Percentiles rank a stretch among this genome's conserved stretches.
These are phyloP conservation scores for Gadus chalcogrammus DNA, from an alignment of 2,113 vertebrate genomes.

Conservation along the genomic window DNA sequence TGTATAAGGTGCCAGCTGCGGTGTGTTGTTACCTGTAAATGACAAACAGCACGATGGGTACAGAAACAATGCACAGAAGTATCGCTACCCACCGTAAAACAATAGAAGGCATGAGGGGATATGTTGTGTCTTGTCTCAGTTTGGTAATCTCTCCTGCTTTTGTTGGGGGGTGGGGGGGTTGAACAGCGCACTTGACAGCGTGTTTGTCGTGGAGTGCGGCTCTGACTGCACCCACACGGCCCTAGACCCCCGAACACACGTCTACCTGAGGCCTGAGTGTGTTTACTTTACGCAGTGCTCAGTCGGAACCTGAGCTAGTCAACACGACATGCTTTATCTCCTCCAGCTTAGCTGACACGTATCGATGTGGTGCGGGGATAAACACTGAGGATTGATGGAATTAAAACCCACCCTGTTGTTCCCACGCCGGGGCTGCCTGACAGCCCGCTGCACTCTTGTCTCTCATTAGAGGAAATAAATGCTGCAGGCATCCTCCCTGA, in stretches of 20 bases:
- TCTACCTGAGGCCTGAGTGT: too few species aligned
- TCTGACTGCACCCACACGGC: too few species aligned
- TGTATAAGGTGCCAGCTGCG: conserved; percentile 49
- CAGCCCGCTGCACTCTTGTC: conserved; percentile 50
- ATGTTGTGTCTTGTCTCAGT: conserved; percentile 50
- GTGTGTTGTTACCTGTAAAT: conserved; percentile 63
- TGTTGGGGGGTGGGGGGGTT: neutral
- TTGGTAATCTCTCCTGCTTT: conserved; percentile 46
- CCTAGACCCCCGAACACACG: too few species aligned
- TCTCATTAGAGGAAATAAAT: conserved; percentile 73
- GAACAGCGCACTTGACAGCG: too few species aligned
- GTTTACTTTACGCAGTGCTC: conserved; percentile 12
- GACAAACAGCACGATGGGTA: conserved; percentile 59
- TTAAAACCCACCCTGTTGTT: conserved; percentile 66
- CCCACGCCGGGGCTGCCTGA: conserved; percentile 62
- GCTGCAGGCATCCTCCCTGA: conserved; percentile 57
- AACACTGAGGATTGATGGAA: conserved; percentile 61
- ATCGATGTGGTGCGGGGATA: conserved; percentile 69
- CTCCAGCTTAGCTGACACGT: conserved; percentile 58
- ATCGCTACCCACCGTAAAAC: conserved; percentile 59
- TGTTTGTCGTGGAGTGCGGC: too few species aligned
- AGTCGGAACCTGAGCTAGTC: conserved; percentile 36
- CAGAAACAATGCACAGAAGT: conserved; percentile 55
- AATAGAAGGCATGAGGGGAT: conserved; percentile 48
- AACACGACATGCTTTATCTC: conserved; percentile 56